These are phyloP conservation scores for Serinus canaria DNA, from an alignment of 2,113 vertebrate genomes.

Conservation along the genomic window DNA sequence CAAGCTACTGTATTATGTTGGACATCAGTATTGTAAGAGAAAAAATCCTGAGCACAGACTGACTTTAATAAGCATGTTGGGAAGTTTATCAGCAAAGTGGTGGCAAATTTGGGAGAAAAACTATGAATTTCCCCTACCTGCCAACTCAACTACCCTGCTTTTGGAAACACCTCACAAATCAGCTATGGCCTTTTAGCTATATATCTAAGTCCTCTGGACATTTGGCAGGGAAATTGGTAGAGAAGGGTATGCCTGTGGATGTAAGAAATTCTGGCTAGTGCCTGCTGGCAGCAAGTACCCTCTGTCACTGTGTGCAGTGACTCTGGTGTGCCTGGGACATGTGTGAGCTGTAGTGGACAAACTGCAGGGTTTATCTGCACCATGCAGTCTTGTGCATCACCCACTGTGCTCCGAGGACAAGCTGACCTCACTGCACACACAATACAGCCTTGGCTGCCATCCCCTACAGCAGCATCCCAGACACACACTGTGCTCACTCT, in stretches of 20 bases:
- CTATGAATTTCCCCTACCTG: background rate
- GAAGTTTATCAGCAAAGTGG: background rate
- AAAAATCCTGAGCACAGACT: background rate
- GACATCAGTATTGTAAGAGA: background rate
- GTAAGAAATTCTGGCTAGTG: background rate
- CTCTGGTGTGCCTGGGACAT: background rate
- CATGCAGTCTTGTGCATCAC: background rate
- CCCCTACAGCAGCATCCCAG: background rate
- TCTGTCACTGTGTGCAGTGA: background rate
- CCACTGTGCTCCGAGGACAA: background rate
- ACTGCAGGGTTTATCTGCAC: background rate
- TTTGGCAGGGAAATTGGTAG: rapidly evolving
- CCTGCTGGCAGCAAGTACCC: background rate
- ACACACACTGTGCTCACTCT: background rate
- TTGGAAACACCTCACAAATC: background rate
- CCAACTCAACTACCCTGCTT: background rate
- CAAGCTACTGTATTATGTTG: background rate
- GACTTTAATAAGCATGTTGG: background rate
- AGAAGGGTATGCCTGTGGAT: background rate
- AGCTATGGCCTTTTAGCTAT: background rate
- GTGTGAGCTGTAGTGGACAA: background rate
- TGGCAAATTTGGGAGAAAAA: background rate
- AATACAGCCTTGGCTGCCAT: background rate
- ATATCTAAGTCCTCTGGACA: background rate
- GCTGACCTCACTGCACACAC: background rate